Evolutionary conservation across 2,113 vertebrate species (phyloP).

Genomic region (Larimichthys polyactis): DNA sequence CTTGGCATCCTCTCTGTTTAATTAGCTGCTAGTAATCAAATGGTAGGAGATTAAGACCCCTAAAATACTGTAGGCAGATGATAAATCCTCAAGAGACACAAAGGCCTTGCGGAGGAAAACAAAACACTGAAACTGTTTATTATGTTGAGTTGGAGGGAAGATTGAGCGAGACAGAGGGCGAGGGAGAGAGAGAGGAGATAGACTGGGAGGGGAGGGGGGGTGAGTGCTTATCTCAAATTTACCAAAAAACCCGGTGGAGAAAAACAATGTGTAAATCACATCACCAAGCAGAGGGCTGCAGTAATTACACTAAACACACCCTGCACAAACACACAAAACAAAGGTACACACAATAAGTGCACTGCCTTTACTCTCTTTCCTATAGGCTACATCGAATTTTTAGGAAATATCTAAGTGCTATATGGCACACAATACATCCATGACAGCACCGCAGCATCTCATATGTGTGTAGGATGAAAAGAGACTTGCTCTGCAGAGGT

Average conservation of each 20-base stretch:
- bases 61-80: conserved; percentile 74
- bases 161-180: conserved; percentile 50
- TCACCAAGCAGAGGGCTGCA: conserved; percentile 57
- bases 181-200: conserved; percentile 37
- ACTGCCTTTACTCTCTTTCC: conserved; percentile 10
- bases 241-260: conserved; percentile 61
- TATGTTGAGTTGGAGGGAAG: conserved; percentile 65
- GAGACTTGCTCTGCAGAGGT: not conserved
- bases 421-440: not conserved
- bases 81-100: conserved; percentile 79
- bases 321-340: conserved; percentile 43
- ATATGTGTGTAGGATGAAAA: conserved; percentile 3
- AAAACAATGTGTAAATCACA: conserved; percentile 77
- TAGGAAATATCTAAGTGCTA: not conserved
- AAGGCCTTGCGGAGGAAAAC: conserved; percentile 59
- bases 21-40: conserved; percentile 81
- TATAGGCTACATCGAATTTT: not conserved
- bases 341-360: conserved; percentile 17
- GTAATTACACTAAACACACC: conserved; percentile 78
- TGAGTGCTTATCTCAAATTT: conserved; percentile 74
- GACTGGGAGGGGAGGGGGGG: not conserved
- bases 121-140: conserved; percentile 72
- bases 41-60: conserved; percentile 75
- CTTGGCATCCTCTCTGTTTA: conserved; percentile 79
- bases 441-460: not conserved